Evolutionary conservation across 2,888 invertebrate genomes (phyloP), one percentile per base, ranked within the genome.

Genomic region (Zelleria hepariella): DNA sequence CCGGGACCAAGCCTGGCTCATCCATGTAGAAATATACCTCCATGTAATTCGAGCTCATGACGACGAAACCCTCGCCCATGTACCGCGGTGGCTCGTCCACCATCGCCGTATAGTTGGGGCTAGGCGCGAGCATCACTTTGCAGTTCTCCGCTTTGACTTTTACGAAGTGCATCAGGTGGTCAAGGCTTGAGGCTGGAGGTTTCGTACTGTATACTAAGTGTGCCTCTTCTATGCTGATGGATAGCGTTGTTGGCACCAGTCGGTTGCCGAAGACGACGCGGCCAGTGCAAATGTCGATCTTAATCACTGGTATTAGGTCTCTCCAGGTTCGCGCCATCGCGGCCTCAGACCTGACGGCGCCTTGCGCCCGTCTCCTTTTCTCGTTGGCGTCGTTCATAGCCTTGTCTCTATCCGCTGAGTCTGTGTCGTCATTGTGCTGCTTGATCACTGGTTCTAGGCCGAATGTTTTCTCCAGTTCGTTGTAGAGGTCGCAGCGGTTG

Each of bases 51-150:
- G 98, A 96, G 75, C 98, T 98, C 90, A 99, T 93, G 8, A 99
- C 93, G 0, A 98, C 98, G 84, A 99, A 99, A 0, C 98, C 99
- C 85, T 98, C 98, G 4, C 99, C 99, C 98, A 99, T 99, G 72
- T 96, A 98, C 42, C 91, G 72, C 0, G 99, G 99, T 0, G 99
- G 98, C 70, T 97, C 97, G 81, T 98, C 98, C 5, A 95, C 93
- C 90, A 96, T 93, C 5, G 97, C 96, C 2, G 94, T 96, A 79
- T 98, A 98, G 74, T 97, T 97, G 1, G 96, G 96, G 86, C 97
- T 98, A 18, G 98, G 98, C n/a, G 97, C 97, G 64, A 99, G 90
- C 86, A 98, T 95, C 0, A 98, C 95, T 89, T 97, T 95, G 64
- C 98, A 95, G 83, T 98, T 98, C 79, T 99, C 98, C 5, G 96